Base-by-base conservation (phyloP, 1,140 invertebrate genomes). In the Leptinotarsa defecta region DNA sequence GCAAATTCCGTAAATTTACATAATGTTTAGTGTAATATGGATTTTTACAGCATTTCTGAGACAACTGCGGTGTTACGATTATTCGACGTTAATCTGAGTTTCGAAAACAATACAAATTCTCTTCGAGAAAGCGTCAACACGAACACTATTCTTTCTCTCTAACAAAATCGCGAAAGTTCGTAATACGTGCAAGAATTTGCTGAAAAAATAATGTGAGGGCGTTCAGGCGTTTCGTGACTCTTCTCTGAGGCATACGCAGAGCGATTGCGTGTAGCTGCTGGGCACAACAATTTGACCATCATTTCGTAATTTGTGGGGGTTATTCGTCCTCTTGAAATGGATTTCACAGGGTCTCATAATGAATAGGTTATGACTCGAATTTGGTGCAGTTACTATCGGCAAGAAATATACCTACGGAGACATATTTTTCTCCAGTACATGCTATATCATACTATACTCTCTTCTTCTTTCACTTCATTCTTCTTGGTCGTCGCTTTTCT, bases 231-330 rank as follows among this genome's bases (percentile, higher is more conserved):
- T 57, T 57, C 52, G 52, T 57, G 52, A 57, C 6, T 57, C 52
- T 8, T 17, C 17, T 57, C 52, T 4, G 3, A 57, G 52, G 52
- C 52, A 57, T 57, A 57, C 3, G 52, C 52, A 57, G 17, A 57
- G n/a, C 34, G 13, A 19, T 15, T 57, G 17, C 52, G 17, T 57
- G 52, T n/a, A 2, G 52, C n/a, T 57, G 13, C 52, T 15, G 52
- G 52, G 52, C 52, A 57, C n/a, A 19, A 57, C 52, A 57, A 57
- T 57, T 57, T 57, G 52, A 57, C 52, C 52, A 57, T 57, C 52
- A 19, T 57, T 19, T 57, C 15, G 52, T 19, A 57, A 57, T 57
- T 57, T 57, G 52, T 57, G 52, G 52, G 52, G 3, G 52, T 57
- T 57, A 57, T 57, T 57, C n/a, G 52, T 57, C 52, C 52, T 57